These are phyloP conservation scores for Ceraclea dissimilis DNA, from an alignment of 2,888 invertebrate genomes.

Conservation along the genomic window DNA sequence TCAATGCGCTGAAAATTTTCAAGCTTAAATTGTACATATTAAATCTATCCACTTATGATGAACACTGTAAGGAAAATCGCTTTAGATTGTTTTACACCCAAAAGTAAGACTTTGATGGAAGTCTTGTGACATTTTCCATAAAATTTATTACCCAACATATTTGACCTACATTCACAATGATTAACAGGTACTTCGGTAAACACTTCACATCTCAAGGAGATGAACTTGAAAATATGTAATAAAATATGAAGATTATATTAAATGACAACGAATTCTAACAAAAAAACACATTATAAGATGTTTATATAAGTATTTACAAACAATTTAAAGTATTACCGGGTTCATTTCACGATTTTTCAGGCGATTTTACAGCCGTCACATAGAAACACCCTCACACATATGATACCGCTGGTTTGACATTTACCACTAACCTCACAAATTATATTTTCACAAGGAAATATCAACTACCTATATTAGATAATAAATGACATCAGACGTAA, in stretches of 20 bases:
- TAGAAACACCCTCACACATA: slow-evolving; percentile 1
- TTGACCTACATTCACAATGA: slow-evolving; percentile 15
- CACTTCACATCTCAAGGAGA: background rate
- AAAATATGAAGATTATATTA: no score
- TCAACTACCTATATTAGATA: background rate
- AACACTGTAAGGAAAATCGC: no score
- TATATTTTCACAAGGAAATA: background rate
- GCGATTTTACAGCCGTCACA: no score
- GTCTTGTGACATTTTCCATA: background rate
- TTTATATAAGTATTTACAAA: no score
- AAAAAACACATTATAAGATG: no score
- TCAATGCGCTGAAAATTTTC: no score
- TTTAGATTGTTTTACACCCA: no score
- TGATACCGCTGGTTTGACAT: slow-evolving; percentile 17
- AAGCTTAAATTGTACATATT: no score
- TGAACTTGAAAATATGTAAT: background rate
- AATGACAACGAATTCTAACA: no score
- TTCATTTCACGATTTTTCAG: no score
- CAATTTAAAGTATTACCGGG: no score
- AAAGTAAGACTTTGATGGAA: background rate
- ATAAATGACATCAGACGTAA: background rate
- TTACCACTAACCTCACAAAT: slow-evolving; percentile 21
- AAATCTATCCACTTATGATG: no score
- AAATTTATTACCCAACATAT: slow-evolving; percentile 3
- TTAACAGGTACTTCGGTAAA: slow-evolving; percentile 13